phyloP scores from a whole-genome alignment of 35 echinoderm and acorn worm genomes.

The Holothuria glaberrima region DNA sequence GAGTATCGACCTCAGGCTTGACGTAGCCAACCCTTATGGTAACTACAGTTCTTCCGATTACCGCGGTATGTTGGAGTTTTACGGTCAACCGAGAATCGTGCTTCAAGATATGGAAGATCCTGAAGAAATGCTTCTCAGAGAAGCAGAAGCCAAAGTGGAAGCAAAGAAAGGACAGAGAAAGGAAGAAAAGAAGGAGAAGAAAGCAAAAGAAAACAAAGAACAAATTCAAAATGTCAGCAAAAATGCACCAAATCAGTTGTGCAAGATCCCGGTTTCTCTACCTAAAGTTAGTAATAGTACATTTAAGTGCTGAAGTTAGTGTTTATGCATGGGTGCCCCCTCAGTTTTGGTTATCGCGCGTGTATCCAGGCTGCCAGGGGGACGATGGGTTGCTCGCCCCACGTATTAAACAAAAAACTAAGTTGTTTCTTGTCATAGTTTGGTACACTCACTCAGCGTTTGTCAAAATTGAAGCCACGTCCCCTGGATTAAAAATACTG shows the following conservation, averaged over 20 bases:
- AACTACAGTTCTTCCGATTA: slow-evolving; percentile 91
- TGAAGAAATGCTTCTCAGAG: slow-evolving; percentile 80
- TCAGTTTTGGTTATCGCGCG: too few relatives aligned
- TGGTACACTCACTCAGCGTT: too few relatives aligned
- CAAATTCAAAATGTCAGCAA: slow-evolving; percentile 53
- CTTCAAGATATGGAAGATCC: slow-evolving; percentile 94
- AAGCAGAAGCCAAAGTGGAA: slow-evolving; percentile 87
- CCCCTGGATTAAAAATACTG: too few relatives aligned
- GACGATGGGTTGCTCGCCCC: too few relatives aligned
- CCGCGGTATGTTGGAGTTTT: slow-evolving; percentile 88
- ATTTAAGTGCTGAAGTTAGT: too few relatives aligned
- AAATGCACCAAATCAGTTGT: slow-evolving; percentile 46
- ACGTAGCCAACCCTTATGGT: slow-evolving; percentile 80
- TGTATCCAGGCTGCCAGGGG: too few relatives aligned
- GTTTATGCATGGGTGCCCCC: too few relatives aligned
- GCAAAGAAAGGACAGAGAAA: slow-evolving; percentile 36
- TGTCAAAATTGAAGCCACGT: too few relatives aligned
- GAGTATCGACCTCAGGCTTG: slow-evolving; percentile 66
- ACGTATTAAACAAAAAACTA: too few relatives aligned
- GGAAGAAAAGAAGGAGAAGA: slow-evolving; percentile 83
- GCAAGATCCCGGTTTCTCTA: slow-evolving; percentile 83
- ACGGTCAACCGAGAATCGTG: slow-evolving; percentile 72
- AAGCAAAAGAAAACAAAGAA: slow-evolving; percentile 72
- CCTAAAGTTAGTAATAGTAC: slow-evolving; percentile 75
- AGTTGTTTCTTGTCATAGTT: too few relatives aligned